These are phyloP conservation scores for Graphium colonna DNA, from an alignment of 2,888 invertebrate species.

Conservation along the genomic window DNA sequence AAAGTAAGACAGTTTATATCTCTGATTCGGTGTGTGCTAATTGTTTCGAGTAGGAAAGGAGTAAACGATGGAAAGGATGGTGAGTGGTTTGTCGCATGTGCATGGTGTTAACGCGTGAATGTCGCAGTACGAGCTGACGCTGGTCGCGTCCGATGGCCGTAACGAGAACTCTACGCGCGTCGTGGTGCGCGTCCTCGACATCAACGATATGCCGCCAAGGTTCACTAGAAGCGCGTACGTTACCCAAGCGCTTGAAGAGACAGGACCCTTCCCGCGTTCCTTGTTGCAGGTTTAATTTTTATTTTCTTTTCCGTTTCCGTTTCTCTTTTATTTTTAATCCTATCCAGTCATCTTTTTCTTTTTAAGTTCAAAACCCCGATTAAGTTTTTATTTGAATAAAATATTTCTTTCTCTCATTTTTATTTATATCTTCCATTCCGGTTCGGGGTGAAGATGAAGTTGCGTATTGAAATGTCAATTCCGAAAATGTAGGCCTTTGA, in stretches of 20 bases:
- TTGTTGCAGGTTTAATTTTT: slow-evolving; percentile 86
- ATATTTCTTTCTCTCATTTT: too few species aligned
- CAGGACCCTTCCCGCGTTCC: slow-evolving; percentile 84
- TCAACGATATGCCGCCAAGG: slow-evolving; percentile 93
- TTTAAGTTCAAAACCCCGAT: slow-evolving; percentile 1
- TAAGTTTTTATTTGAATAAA: not conserved
- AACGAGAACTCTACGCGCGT: slow-evolving; percentile 93
- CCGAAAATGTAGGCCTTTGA: slow-evolving; percentile 4
- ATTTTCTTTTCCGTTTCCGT: slow-evolving; percentile 41
- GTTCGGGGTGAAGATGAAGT: not conserved
- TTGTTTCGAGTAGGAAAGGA: too few species aligned
- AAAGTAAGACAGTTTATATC: too few species aligned
- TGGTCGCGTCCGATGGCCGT: slow-evolving; percentile 93
- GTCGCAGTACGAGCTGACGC: slow-evolving; percentile 90
- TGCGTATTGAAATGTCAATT: not conserved
- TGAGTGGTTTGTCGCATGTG: too few species aligned
- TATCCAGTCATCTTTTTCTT: slow-evolving; percentile 19
- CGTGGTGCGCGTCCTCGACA: slow-evolving; percentile 90
- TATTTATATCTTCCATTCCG: not conserved
- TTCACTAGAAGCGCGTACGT: slow-evolving; percentile 86
- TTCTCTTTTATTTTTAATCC: slow-evolving; percentile 22
- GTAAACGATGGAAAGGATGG: too few species aligned
- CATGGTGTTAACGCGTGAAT: slow-evolving; percentile 67
- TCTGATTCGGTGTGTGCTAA: too few species aligned
- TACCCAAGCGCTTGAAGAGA: slow-evolving; percentile 88